Base-by-base conservation (phyloP, 2,797 vertebrate genomes). In the Gobionotothen gibberifrons region DNA sequence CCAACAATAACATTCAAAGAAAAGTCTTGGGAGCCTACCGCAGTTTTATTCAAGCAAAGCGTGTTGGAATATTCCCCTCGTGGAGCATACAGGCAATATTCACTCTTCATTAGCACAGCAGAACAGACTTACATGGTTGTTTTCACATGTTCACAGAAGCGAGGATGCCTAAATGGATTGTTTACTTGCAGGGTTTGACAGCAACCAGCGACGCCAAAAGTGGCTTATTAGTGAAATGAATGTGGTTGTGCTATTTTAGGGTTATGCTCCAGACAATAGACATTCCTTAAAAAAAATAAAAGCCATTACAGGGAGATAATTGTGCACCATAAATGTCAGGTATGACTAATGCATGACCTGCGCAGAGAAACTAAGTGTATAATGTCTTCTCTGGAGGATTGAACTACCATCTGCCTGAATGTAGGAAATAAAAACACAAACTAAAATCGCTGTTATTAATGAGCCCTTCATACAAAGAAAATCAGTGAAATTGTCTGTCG, bases 261-360 rank as follows among this genome's bases (percentile, higher is more conserved):
- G 55, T 67, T 85, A 73, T 73, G 84, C 91, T 92, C 83, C 71
- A 77, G 85, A 88, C 92, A 90, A 59, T 53, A 73, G 66, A 69
- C 76, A 72, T 80, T 92, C 82, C 78, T 87, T 86, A 74, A 42
- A 13, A 13, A 22, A 36, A 54, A 32, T 16, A 17, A 89, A 90
- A 91, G 68, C 80, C 82, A 93, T 93, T 90, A 93, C 56, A 8
- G 75, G 54, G 85, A 93, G 85, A 87, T 93, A 93, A 93, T 93
- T 93, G 88, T 87, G 78, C 90, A 79, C 88, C 81, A 64, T 91
- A 92, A 92, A 92, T 93, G 93, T 92, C 91, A 90, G 88, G 78
- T 92, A 89, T 92, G 91, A 93, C 84, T 91, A 92, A 94, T 91
- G 83, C 70, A 69, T 66, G 84, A 85, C 69, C 76, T 83, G 82